Evolutionary conservation across 2,888 invertebrate species (phyloP), one percentile per base, ranked within the genome.

Genomic region (Drosophila diplacantha): DNA sequence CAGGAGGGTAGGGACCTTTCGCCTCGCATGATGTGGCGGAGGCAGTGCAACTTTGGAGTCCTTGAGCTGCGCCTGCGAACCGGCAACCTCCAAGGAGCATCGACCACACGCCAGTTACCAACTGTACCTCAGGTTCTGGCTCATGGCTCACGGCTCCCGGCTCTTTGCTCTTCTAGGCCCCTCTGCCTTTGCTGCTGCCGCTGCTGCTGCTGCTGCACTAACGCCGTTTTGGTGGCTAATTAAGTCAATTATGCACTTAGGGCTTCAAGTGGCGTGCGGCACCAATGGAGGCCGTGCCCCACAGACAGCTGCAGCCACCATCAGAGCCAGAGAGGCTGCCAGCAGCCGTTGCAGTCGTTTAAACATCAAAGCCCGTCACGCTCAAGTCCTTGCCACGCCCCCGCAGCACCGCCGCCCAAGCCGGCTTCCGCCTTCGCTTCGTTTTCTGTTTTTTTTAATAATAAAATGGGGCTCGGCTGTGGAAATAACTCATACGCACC

Each of bases 401-500:
- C 43, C 31, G 26, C 41, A 41, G 24, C 41, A 41, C 41, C 47
- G n/a, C 26, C 53, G 14, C 12, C 38, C 11, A 18, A 37, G 55
- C 46, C 37, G 5, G 32, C 38, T 68, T 60, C 67, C 69, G 61
- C 46, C 60, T 46, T 46, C 18, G 44, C 29, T 43, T 43, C 26
- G 7, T 24, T 38, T 39, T 22, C 18, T 11, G n/a, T 1, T 26
- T 44, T 54, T 74, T 78, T 78, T 78, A 81, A 78, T 78, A 78
- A 76, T 78, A 81, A 81, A 78, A 79, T 73, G 74, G 74, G 60
- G 67, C 69, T 68, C 69, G 65, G 60, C 59, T 56, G 65, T 79
- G 79, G 76, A 78, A 81, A 78, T 78, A 78, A 78, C 78, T 79
- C 78, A 79, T 79, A 79, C 82, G 77, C 78, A 81, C 78, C 82